A percentile compares a stretch with the other conserved stretches of the same genome.
Evolutionary conservation across 2,797 vertebrate species (phyloP).

Genomic region (Lacerta bilineata): DNA sequence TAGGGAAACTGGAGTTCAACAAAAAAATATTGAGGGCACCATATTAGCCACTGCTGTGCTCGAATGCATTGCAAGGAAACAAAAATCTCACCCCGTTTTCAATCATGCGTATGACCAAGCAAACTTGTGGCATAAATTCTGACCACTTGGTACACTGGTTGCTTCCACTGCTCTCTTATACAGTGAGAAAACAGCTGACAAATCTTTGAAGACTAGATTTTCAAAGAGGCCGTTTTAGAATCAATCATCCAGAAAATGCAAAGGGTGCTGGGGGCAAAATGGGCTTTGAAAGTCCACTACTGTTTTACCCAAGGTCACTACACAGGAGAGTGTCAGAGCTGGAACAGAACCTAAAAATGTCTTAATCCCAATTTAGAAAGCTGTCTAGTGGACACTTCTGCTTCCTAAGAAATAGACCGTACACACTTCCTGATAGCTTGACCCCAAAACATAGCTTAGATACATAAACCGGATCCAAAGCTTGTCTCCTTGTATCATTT

Average conservation of each 20-base stretch:
- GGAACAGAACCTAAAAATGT: conserved; percentile 6
- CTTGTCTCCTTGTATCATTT: conserved; percentile 43
- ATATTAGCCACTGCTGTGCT: not conserved
- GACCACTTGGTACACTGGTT: not conserved
- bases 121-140: not conserved
- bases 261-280: not conserved
- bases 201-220: conserved; percentile 2
- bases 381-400: conserved; percentile 5
- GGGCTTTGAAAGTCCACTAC: not conserved
- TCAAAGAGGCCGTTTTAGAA: not conserved
- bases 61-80: not conserved
- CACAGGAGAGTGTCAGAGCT: conserved; percentile 29
- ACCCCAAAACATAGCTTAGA: conserved; percentile 36
- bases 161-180: not conserved
- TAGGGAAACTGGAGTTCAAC: no score
- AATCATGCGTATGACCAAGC: not conserved
- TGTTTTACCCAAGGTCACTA: conserved; percentile 10
- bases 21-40: no score
- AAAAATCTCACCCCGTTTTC: not conserved
- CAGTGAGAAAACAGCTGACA: conserved; percentile 5
- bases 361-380: conserved; percentile 11
- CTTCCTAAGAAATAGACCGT: conserved; percentile 10
- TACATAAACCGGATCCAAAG: conserved; percentile 42
- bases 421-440: conserved; percentile 23
- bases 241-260: conserved; percentile 12